Conservation (phyloP, 1,140 invertebrate species). For the Galleria mellonella region DNA sequence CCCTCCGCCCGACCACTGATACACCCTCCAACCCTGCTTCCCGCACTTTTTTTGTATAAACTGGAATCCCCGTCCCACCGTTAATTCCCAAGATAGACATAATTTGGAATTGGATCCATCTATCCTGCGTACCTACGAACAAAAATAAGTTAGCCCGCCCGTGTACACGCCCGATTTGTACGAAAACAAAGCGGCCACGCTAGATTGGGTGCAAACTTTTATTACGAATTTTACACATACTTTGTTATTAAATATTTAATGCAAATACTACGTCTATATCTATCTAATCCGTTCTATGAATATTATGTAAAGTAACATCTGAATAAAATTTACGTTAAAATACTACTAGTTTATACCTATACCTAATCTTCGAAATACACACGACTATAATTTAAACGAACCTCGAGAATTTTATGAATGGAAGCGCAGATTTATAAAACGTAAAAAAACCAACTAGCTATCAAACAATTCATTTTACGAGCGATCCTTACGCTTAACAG, state of each 20-base stretch:
- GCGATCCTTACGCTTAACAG: constrained; percentile 65
- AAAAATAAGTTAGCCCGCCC: constrained; percentile 62
- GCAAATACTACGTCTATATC: too few relatives aligned
- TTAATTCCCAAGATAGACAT: constrained; percentile 76
- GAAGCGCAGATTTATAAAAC: constrained; percentile 10
- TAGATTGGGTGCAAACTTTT: background rate
- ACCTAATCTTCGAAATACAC: too few relatives aligned
- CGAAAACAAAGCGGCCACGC: constrained; percentile 38
- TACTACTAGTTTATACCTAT: too few relatives aligned
- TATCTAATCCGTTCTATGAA: too few relatives aligned
- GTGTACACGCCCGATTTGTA: constrained; percentile 52
- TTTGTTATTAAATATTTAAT: too few relatives aligned
- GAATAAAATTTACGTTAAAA: too few relatives aligned
- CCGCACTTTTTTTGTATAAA: constrained; percentile 66
- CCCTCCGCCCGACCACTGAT: constrained; percentile 26
- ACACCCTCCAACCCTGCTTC: constrained; percentile 26
- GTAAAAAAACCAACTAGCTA: constrained; percentile 19
- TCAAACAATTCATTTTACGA: constrained; percentile 58
- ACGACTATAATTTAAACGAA: background rate
- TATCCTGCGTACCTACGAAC: constrained; percentile 64
- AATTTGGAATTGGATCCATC: constrained; percentile 77
- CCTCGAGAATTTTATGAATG: constrained; percentile 8
- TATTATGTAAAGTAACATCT: too few relatives aligned
- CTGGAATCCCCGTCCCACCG: constrained; percentile 66
- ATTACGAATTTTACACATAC: background rate